Evolutionary conservation across 2,797 vertebrate species (phyloP), one percentile per base, ranked within the genome.

Genomic region (Gephyroberyx darwinii): DNA sequence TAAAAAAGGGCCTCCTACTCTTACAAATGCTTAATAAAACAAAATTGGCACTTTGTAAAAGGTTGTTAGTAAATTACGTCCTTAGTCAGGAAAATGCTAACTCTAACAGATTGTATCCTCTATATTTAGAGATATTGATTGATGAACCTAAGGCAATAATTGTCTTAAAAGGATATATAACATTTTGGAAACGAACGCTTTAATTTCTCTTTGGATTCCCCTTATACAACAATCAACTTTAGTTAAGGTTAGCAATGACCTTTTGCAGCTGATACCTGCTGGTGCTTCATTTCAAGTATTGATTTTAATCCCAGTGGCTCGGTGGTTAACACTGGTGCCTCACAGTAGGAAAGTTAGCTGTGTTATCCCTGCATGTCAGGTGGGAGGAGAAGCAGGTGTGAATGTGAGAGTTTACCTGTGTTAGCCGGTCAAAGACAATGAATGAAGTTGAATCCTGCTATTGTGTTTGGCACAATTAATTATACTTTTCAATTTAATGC

Each of bases 391-490:
- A 2, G 2, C 26, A 26, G 26, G 26, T 26, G 26, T 26, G 26
- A 26, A 26, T 26, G 26, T 26, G 26, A 26, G n/a, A n/a, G n/a
- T n/a, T n/a, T n/a, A n/a, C n/a, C n/a, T n/a, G n/a, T n/a, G n/a
- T n/a, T n/a, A n/a, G 26, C 26, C 26, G 2, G 26, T 26, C 4
- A 26, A 26, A 26, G 26, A 26, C 26, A 26, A 26, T 26, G 26
- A 26, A 2, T 26, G 26, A 26, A 26, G 2, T 26, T 26, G 26
- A 26, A 26, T 26, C 5, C 7, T 35, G 33, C 33, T 35, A 35
- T 35, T 16, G 55, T 47, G 45, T 84, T 84, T 78, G 58, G 74
- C 52, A 65, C 45, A 75, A 81, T 82, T 81, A 81, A 86, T 83
- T 61, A 54, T 39, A 74, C 56, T 61, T 83, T 75, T 67, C 62